A percentile compares a stretch with the other conserved stretches of the same genome.
These are phyloP conservation scores for Lapara coniferarum DNA, from an alignment of 2,888 invertebrate species.

Conservation along the genomic window DNA sequence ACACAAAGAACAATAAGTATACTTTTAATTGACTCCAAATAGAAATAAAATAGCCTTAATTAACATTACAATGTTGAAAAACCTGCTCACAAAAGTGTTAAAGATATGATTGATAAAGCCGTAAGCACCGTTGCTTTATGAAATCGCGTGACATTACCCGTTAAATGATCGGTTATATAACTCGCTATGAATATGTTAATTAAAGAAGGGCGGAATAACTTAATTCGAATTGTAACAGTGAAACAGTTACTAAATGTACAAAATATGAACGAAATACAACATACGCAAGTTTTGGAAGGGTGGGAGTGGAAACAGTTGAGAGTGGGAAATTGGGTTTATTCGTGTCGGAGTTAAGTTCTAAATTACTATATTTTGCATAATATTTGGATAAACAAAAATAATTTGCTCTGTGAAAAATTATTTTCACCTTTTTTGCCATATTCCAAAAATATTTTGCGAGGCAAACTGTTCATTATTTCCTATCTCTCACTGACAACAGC, in stretches of 20 bases:
- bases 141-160: slow-evolving; percentile 18
- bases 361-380: no score
- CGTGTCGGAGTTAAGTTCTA: no score
- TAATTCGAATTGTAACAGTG: background rate
- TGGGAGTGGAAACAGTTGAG: no score
- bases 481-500: background rate
- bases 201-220: slow-evolving; percentile 6
- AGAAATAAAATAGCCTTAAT: background rate
- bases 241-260: background rate
- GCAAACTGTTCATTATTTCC: background rate
- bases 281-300: no score
- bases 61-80: slow-evolving; percentile 4
- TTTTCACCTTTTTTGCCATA: background rate
- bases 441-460: background rate
- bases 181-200: slow-evolving; percentile 18
- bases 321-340: no score
- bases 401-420: no score
- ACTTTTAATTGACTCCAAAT: background rate
- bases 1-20: no score
- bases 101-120: slow-evolving; percentile 22
- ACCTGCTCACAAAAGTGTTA: slow-evolving; percentile 17
- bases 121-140: slow-evolving; percentile 9
- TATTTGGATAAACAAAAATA: no score
- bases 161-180: slow-evolving; percentile 17
- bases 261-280: background rate